phyloP scores from a whole-genome alignment of 2,888 invertebrate genomes.

The Lycocerus yunnanus region DNA sequence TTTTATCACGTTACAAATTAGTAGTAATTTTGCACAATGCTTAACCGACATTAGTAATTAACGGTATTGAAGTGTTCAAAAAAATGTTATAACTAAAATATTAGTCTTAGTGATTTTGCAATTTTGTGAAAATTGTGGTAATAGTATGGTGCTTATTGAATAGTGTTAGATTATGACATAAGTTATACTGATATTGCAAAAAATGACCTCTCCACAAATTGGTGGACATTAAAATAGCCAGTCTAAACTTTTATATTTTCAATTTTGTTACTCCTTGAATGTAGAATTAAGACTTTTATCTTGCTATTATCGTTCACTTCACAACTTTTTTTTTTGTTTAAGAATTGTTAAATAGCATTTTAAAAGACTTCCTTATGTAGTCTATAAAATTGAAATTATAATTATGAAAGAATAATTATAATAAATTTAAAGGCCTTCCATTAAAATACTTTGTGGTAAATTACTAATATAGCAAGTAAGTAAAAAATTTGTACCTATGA shows the following conservation, averaged over 20 bases:
- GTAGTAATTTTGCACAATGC: not conserved
- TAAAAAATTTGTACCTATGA: not conserved
- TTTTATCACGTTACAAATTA: not conserved
- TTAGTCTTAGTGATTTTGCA: not conserved
- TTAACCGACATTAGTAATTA: not conserved
- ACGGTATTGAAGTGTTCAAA: not conserved
- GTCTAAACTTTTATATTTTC: not conserved
- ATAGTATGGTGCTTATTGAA: not conserved
- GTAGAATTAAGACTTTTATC: not conserved
- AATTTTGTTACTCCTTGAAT: not conserved
- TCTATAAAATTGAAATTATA: not conserved
- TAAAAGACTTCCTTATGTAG: not conserved
- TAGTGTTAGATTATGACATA: not conserved
- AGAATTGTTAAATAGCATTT: not conserved
- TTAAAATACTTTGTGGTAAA: not conserved
- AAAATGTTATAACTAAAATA: not conserved
- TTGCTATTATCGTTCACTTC: not conserved
- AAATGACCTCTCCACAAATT: not conserved
- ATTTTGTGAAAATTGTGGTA: not conserved
- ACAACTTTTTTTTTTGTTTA: not conserved
- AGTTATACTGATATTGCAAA: not conserved
- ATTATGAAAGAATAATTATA: not conserved
- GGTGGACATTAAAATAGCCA: not conserved
- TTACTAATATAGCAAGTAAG: not conserved
- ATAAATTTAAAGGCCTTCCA: constrained; percentile 1